phyloP scores from a whole-genome alignment of 1,140 invertebrate species.

The Temnothorax longispinosus region DNA sequence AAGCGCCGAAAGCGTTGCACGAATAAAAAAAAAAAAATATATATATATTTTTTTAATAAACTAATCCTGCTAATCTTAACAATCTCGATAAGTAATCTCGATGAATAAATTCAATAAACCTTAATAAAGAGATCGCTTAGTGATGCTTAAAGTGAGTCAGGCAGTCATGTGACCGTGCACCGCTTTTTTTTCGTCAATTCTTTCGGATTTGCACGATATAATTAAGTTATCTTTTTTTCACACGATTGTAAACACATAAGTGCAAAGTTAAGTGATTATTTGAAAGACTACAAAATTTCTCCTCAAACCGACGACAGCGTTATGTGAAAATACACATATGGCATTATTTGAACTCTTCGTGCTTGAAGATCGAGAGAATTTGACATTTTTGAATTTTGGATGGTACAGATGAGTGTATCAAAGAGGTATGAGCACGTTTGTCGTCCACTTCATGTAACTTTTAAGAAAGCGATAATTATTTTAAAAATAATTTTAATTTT shows the following conservation, averaged over 20 bases:
- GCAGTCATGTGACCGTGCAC: not conserved
- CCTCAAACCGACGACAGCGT: not conserved
- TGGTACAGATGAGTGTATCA: constrained; percentile 63
- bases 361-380: constrained; percentile 34
- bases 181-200: not conserved
- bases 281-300: not conserved
- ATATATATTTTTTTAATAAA: not conserved
- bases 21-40: not conserved
- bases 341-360: constrained; percentile 33
- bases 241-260: not conserved
- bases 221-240: not conserved
- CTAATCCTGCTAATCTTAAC: not conserved
- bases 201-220: not conserved
- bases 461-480: not conserved
- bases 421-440: constrained; percentile 50
- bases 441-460: not conserved
- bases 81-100: not conserved
- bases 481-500: not conserved
- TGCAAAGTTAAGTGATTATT: constrained; percentile 7
- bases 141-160: not conserved
- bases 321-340: constrained; percentile 50
- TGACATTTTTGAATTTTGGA: constrained; percentile 37
- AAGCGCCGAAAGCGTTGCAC: not conserved
- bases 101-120: not conserved
- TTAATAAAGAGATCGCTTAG: not conserved